Base-by-base conservation (phyloP, 2,888 invertebrate genomes). In the Metallyticus violacea region DNA sequence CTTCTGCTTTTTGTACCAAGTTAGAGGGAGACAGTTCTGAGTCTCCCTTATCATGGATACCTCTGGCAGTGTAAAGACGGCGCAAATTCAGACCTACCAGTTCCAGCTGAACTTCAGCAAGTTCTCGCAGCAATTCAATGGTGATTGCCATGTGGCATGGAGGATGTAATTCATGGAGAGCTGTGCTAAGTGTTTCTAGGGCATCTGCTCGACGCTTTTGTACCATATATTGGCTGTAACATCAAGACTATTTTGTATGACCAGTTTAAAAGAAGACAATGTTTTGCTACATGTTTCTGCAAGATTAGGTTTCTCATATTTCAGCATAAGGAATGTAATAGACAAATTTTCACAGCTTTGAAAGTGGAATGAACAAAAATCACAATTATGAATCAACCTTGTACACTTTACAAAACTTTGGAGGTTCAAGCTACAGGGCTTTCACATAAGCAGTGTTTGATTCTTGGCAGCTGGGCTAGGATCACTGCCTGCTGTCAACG, bases 41-140 rank as follows among this genome's bases (percentile, higher is more conserved):
- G 26, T 26, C 26, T 1, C 62, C 26, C 15, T 29, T 7, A 1
- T 25, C 26, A 30, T 22, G 7, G 7, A 40, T 26, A 22, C 29
- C 78, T 27, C 82, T 81, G 15, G 76, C 22, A 9, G n/a, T 26
- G 62, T 89, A 94, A 78, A 94, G 90, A 88, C 93, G 93, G 89
- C 93, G 93, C 87, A 94, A 90, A 90, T 95, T 94, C 77, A 94
- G 90, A 5, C 94, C 93, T 94, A 94, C 94, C 88, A 95, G 90
- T 89, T 95, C 94, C 85, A 94, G 91, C 89, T 94, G 94, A 1
- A 94, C 94, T 89, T 94, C 94, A 0, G 94, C 93, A 77, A 94
- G 91, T 89, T 94, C 94, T 77, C 93, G 90, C 22, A 92, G 89
- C 28, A 93, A 88, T 89, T 92, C 92, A 25, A 92, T 90, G 85